A percentile compares a stretch with the other conserved stretches of the same genome.
phyloP scores from a whole-genome alignment of 2,888 invertebrate genomes.

The Salpingus planirostris region DNA sequence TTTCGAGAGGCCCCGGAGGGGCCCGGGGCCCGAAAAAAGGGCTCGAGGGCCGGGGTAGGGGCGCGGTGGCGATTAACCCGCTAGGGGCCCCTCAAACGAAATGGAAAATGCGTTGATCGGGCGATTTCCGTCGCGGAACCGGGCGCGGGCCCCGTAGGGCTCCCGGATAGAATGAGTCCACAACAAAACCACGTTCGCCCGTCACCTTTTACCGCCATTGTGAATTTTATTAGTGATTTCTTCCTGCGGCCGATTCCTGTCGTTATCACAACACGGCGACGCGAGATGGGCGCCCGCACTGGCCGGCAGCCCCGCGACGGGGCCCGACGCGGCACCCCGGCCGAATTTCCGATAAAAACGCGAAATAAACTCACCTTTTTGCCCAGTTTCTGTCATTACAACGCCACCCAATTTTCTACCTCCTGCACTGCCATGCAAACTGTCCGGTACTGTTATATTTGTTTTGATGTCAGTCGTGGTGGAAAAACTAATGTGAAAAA shows the following conservation, averaged over 20 bases:
- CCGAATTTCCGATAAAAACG: constrained; percentile 1
- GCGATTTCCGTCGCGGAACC: too few relatives aligned
- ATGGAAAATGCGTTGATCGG: too few relatives aligned
- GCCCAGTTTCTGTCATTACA: constrained; percentile 72
- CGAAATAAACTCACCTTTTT: constrained; percentile 57
- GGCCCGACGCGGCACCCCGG: constrained; percentile 7
- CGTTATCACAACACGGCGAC: constrained; percentile 5
- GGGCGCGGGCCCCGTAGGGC: too few relatives aligned
- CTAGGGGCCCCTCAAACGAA: too few relatives aligned
- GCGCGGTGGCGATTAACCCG: too few relatives aligned
- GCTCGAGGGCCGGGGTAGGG: too few relatives aligned
- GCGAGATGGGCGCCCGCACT: constrained; percentile 4
- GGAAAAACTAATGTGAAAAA: constrained; percentile 4
- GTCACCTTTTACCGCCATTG: constrained; percentile 40
- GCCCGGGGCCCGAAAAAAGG: too few relatives aligned
- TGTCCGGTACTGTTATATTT: constrained; percentile 28
- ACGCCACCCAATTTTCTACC: constrained; percentile 70
- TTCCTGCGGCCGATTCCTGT: constrained; percentile 20
- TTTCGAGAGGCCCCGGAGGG: too few relatives aligned
- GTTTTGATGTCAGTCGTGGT: constrained; percentile 18
- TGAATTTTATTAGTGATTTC: constrained; percentile 29
- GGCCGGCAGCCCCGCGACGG: background rate
- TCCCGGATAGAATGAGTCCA: too few relatives aligned
- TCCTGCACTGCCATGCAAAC: constrained; percentile 41
- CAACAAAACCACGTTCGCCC: constrained; percentile 23